Percentiles rank a stretch among this genome's conserved stretches.
Evolutionary conservation across 2,797 vertebrate genomes (phyloP).

Genomic region (Sternotherus odoratus): DNA sequence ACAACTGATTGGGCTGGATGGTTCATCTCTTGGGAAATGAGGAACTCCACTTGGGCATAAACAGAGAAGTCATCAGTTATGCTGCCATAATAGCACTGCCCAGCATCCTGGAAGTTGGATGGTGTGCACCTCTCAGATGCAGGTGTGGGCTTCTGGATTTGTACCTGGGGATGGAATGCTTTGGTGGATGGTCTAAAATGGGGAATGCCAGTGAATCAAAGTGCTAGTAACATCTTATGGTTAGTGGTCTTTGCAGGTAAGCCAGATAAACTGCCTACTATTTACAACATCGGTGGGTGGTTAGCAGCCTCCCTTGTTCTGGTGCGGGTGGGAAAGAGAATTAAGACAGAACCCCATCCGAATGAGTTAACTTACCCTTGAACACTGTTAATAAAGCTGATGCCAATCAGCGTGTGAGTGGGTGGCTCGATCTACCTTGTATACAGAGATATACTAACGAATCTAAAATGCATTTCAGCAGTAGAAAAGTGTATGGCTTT

Average conservation of each 20-base stretch:
- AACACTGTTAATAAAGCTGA: conserved; percentile 19
- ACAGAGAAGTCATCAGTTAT: background rate
- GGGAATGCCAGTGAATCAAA: background rate
- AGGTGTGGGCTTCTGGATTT: background rate
- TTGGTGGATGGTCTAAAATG: background rate
- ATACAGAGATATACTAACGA: background rate
- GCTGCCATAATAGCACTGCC: background rate
- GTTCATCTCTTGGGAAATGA: background rate
- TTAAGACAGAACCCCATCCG: background rate
- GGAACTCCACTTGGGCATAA: background rate
- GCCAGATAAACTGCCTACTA: background rate
- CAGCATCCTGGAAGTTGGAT: background rate
- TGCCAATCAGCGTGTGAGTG: background rate
- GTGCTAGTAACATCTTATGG: background rate
- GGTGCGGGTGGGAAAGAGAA: background rate
- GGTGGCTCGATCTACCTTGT: background rate
- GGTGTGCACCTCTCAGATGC: background rate
- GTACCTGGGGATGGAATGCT: background rate
- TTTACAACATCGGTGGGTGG: background rate
- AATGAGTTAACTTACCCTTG: background rate
- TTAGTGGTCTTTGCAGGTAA: background rate
- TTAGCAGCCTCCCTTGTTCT: background rate
- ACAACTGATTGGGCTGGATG: rapidly evolving
- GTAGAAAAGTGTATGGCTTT: conserved; percentile 47
- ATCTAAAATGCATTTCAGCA: background rate